Conservation (phyloP, 2,797 vertebrate species). For the Coranthus polyacanthus region DNA sequence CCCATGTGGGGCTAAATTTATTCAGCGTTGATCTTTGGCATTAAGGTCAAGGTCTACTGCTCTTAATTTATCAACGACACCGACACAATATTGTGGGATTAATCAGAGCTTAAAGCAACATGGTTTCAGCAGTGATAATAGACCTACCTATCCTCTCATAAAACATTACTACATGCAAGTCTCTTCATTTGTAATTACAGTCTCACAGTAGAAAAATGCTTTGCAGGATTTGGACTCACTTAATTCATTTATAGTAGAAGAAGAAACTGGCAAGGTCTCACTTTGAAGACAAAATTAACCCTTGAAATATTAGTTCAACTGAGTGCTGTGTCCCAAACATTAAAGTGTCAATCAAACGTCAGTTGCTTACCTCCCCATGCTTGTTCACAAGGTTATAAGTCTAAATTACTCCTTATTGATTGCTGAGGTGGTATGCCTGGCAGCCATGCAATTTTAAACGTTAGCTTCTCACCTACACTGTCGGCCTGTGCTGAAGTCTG, state of each 20-base stretch:
- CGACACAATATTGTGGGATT: no score
- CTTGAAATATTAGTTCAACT: background rate
- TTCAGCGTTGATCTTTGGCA: no score
- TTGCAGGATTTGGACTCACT: no score
- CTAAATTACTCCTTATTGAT: slow-evolving; percentile 13
- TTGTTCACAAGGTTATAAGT: slow-evolving; percentile 1
- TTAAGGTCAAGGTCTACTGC: no score
- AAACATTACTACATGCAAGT: no score
- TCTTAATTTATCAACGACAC: no score
- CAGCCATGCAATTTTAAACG: slow-evolving; percentile 2
- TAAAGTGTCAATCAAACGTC: background rate
- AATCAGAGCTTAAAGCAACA: no score
- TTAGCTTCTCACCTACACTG: background rate
- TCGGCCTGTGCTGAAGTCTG: background rate
- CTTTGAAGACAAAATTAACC: background rate
- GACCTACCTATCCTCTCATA: no score
- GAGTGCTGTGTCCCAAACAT: background rate
- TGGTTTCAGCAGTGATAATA: no score
- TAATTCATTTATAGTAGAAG: background rate
- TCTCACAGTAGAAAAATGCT: no score
- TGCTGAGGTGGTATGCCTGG: slow-evolving; percentile 1
- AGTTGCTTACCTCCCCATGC: background rate
- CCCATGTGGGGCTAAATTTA: no score
- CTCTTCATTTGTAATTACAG: no score
- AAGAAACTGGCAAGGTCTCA: background rate